Evolutionary conservation across 1,140 invertebrate genomes (phyloP).

Genomic region (Oedothorax gibbosus): DNA sequence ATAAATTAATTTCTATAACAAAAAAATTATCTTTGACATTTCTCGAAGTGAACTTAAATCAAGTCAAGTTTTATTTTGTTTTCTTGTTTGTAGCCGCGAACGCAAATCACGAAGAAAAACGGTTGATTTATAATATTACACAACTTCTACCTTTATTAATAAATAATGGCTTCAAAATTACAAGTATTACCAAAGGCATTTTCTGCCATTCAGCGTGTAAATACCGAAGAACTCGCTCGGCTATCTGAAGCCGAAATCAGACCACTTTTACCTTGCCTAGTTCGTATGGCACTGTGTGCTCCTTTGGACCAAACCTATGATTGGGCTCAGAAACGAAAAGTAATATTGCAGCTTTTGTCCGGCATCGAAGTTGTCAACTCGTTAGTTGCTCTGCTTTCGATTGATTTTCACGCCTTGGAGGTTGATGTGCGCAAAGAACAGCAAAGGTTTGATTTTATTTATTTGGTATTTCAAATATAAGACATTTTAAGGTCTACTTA

Average conservation of each 20-base stretch:
- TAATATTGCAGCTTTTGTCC: constrained; percentile 87
- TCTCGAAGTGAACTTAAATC: no score
- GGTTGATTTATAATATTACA: no score
- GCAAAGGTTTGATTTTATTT: constrained; percentile 69
- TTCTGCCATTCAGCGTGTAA: constrained; percentile 81
- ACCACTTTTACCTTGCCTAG: constrained; percentile 90
- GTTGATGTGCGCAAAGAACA: constrained; percentile 93
- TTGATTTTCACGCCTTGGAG: constrained; percentile 94
- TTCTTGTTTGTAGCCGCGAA: no score
- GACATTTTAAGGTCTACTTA: no score
- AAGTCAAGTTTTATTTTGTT: no score
- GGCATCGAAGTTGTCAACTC: constrained; percentile 94
- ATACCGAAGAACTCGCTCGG: constrained; percentile 78
- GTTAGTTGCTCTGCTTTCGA: constrained; percentile 90
- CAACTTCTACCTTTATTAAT: not conserved
- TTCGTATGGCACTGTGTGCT: constrained; percentile 89
- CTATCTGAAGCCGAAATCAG: constrained; percentile 76
- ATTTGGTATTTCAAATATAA: no score
- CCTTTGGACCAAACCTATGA: constrained; percentile 86
- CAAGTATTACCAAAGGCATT: constrained; percentile 77
- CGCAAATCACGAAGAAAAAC: no score
- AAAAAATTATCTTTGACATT: no score
- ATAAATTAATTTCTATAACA: no score
- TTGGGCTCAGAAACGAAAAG: constrained; percentile 85
- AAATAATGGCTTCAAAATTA: constrained; percentile 29